A percentile compares a stretch with the other conserved stretches of the same genome.
These are phyloP conservation scores for Nysson spinosus DNA, from an alignment of 2,888 invertebrate genomes.

Conservation along the genomic window DNA sequence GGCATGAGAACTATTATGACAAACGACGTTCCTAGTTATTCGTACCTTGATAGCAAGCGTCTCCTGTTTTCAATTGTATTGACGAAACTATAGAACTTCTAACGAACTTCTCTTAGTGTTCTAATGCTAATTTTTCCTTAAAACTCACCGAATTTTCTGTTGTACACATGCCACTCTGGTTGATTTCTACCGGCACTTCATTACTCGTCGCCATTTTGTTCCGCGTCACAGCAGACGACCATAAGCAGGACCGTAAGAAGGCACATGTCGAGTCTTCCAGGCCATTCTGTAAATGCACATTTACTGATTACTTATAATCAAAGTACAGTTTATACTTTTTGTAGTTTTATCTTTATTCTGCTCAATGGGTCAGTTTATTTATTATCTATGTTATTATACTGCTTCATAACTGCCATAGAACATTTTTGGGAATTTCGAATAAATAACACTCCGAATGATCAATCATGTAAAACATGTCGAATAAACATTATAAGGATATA, in stretches of 20 bases:
- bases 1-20: slow-evolving; percentile 33
- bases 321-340: not conserved
- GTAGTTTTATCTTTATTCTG: not conserved
- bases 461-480: no score
- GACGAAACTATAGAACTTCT: not conserved
- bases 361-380: no score
- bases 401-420: no score
- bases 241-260: slow-evolving; percentile 46
- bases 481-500: no score
- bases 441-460: no score
- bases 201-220: slow-evolving; percentile 73
- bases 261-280: slow-evolving; percentile 22
- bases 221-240: slow-evolving; percentile 70
- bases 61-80: not conserved
- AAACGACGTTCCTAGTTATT: slow-evolving; percentile 34
- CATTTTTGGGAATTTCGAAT: no score
- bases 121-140: not conserved
- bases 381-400: no score
- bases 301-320: no score
- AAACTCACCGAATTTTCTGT: slow-evolving; percentile 67
- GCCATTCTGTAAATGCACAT: slow-evolving; percentile 14
- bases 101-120: not conserved
- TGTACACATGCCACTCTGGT: slow-evolving; percentile 61
- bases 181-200: slow-evolving; percentile 72
- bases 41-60: not conserved